These are phyloP conservation scores for Steinernema scapterisci DNA, from an alignment of 2,888 invertebrate species.

Conservation along the genomic window DNA sequence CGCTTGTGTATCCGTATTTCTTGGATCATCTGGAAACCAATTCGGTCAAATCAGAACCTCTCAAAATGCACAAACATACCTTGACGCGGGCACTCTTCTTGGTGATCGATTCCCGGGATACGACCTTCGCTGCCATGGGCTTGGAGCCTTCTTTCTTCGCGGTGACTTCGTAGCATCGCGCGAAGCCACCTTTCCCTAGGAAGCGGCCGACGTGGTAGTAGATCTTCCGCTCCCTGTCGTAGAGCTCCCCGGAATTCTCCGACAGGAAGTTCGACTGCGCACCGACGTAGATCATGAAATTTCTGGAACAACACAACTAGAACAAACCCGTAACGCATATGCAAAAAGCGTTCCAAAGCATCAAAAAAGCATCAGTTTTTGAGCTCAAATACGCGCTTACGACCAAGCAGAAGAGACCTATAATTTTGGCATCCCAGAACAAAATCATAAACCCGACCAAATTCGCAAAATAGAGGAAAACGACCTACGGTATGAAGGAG, in stretches of 20 bases:
- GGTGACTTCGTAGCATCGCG: constrained; percentile 85
- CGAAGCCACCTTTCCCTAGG: constrained; percentile 70
- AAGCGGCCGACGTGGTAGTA: constrained; percentile 57
- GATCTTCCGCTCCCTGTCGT: background rate
- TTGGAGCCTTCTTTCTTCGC: constrained; percentile 66
- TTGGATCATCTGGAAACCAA: constrained; percentile 71
- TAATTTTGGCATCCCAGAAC: no score
- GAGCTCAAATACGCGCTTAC: no score
- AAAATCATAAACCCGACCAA: no score
- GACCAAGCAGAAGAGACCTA: no score
- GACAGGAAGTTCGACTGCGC: constrained; percentile 17
- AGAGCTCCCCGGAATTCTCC: constrained; percentile 1
- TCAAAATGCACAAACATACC: no score
- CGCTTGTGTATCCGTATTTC: constrained; percentile 94
- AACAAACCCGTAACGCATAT: background rate
- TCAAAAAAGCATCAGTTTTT: no score
- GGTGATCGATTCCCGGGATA: constrained; percentile 87
- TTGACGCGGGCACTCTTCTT: constrained; percentile 75
- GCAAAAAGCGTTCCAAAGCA: background rate
- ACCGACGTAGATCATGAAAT: background rate
- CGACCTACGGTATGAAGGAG: no score
- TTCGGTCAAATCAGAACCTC: no score
- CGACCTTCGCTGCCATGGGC: constrained; percentile 88
- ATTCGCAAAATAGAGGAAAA: no score
- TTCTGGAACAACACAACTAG: background rate